Percentiles rank a stretch among this genome's conserved stretches.
Evolutionary conservation across 2,888 invertebrate genomes (phyloP).

Genomic region (Margaritifera margaritifera): DNA sequence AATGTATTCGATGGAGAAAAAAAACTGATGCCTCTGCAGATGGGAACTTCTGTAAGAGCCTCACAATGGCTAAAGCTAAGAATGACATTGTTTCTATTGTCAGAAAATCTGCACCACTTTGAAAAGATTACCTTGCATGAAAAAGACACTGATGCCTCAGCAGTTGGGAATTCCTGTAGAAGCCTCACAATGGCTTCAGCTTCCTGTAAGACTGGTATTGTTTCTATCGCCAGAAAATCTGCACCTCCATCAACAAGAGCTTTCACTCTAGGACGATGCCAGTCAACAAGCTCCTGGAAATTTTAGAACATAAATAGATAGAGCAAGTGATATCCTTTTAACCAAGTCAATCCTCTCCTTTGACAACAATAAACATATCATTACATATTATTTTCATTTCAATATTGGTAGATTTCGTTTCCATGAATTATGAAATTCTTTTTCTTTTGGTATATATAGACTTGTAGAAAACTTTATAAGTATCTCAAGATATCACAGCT

Average conservation of each 20-base stretch:
- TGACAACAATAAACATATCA: no score
- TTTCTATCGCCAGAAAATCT: slow-evolving; percentile 91
- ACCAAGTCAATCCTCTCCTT: background rate
- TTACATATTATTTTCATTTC: no score
- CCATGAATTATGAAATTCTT: no score
- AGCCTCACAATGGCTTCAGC: slow-evolving; percentile 87
- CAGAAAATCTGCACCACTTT: background rate
- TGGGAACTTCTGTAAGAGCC: no score
- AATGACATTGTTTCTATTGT: no score
- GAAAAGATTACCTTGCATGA: slow-evolving; percentile 83
- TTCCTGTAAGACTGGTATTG: slow-evolving; percentile 89
- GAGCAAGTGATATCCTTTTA: slow-evolving; percentile 12
- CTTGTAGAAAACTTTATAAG: no score
- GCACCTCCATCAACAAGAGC: slow-evolving; percentile 86
- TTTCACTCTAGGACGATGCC: slow-evolving; percentile 88
- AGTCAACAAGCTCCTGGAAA: slow-evolving; percentile 81
- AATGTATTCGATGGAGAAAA: no score
- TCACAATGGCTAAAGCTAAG: no score
- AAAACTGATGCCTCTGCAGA: no score
- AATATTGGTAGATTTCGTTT: no score
- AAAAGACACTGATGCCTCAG: slow-evolving; percentile 90
- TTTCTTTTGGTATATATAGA: no score
- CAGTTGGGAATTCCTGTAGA: slow-evolving; percentile 82
- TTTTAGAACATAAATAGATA: background rate
- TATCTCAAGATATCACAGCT: no score